phyloP scores from a whole-genome alignment of 37 sponge, comb jelly and placozoan species.

The Ianthella basta region DNA sequence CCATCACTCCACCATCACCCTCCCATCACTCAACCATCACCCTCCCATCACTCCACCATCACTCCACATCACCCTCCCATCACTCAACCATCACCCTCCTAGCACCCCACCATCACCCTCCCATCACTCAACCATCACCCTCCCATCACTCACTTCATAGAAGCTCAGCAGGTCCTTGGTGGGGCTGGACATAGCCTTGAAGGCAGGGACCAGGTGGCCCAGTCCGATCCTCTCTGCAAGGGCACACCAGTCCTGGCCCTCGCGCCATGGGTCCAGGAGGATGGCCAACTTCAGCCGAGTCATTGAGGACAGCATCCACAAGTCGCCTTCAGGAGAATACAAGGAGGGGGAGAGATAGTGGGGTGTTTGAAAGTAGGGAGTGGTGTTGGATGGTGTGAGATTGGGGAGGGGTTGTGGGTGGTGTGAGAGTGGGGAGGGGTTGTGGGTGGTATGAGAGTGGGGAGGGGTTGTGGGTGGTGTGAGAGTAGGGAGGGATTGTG shows the following conservation, averaged over 20 bases:
- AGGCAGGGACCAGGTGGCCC: constrained; percentile 36
- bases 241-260: constrained; percentile 54
- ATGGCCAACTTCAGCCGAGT: constrained; percentile 61
- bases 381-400: constrained; percentile 41
- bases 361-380: too few relatives aligned
- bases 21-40: background rate
- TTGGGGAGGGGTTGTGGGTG: background rate
- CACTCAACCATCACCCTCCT: background rate
- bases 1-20: constrained; percentile 8
- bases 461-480: too few relatives aligned
- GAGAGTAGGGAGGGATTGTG: too few relatives aligned
- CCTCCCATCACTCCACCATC: constrained; percentile 33
- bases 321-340: constrained; percentile 11
- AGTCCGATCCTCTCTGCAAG: constrained; percentile 49
- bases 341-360: background rate
- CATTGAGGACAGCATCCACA: constrained; percentile 47
- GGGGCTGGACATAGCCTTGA: constrained; percentile 62
- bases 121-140: background rate
- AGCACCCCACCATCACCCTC: background rate
- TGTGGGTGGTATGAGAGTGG: background rate
- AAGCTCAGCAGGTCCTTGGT: constrained; percentile 63
- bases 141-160: constrained; percentile 63
- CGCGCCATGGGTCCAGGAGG: constrained; percentile 51
- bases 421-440: background rate
- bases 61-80: background rate